Evolutionary conservation across 2,888 invertebrate genomes (phyloP).

Genomic region (Galerucella pusilla): DNA sequence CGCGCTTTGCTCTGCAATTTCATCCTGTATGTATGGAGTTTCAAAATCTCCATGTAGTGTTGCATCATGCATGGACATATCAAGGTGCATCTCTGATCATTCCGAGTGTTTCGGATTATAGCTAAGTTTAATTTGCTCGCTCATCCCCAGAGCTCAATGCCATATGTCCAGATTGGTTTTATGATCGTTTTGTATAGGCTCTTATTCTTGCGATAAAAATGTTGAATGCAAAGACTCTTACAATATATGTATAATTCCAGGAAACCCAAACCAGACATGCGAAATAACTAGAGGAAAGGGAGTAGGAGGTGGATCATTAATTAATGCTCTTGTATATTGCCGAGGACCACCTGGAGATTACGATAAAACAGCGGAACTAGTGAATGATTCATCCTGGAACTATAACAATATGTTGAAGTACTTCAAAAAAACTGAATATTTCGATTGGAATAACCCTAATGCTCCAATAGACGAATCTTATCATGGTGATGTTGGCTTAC

Average conservation of each 20-base stretch:
- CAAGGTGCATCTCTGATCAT: no score
- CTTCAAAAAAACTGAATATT: slow-evolving; percentile 5
- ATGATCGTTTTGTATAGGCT: no score
- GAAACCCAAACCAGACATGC: neutral
- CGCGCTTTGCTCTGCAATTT: no score
- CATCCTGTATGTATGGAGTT: no score
- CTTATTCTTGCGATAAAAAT: no score
- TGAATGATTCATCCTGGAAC: neutral
- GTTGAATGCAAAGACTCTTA: no score
- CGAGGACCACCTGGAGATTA: neutral
- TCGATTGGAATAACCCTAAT: slow-evolving; percentile 5
- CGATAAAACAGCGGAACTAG: neutral
- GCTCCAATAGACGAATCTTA: neutral
- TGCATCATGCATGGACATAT: no score
- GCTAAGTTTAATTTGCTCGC: no score
- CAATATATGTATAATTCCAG: neutral
- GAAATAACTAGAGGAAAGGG: neutral
- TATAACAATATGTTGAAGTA: neutral
- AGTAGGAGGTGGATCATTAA: neutral
- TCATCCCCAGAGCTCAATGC: no score
- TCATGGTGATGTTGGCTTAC: slow-evolving; percentile 33
- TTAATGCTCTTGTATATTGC: neutral
- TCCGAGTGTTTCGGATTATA: no score
- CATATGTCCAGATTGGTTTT: no score
- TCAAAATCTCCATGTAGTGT: no score